These are phyloP conservation scores for Gobio occitaniae DNA, from an alignment of 2,797 vertebrate species.

Conservation along the genomic window DNA sequence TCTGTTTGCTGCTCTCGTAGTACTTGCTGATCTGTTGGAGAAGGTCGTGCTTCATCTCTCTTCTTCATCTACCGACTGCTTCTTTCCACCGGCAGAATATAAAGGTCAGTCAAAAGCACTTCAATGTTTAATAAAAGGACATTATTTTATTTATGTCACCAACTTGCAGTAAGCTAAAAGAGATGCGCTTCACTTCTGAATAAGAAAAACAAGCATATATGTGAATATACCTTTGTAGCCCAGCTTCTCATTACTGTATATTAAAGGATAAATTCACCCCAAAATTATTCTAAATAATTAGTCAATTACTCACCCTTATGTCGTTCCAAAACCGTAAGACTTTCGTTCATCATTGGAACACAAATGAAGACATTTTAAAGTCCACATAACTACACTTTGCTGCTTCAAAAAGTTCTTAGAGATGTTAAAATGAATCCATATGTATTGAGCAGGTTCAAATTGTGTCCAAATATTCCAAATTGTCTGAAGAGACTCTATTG, in stretches of 20 bases:
- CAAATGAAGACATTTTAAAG: no score
- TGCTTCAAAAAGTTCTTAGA: neutral
- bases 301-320: no score
- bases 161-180: neutral
- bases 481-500: no score
- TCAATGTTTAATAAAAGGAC: constrained; percentile 14
- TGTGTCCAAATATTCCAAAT: no score
- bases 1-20: constrained; percentile 72
- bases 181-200: neutral
- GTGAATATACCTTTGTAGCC: neutral
- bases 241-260: neutral
- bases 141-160: constrained; percentile 13
- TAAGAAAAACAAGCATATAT: neutral
- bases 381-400: neutral
- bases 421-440: neutral
- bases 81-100: constrained; percentile 79
- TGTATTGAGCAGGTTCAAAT: no score
- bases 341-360: no score
- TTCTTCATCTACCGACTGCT: constrained; percentile 77
- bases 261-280: neutral
- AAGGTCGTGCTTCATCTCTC: constrained; percentile 83
- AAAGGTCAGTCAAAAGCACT: constrained; percentile 82
- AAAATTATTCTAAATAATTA: no score
- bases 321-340: no score
- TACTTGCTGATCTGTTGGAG: constrained; percentile 88